phyloP scores from a whole-genome alignment of 1,140 invertebrate species.

The Zaprionus vittiger region DNA sequence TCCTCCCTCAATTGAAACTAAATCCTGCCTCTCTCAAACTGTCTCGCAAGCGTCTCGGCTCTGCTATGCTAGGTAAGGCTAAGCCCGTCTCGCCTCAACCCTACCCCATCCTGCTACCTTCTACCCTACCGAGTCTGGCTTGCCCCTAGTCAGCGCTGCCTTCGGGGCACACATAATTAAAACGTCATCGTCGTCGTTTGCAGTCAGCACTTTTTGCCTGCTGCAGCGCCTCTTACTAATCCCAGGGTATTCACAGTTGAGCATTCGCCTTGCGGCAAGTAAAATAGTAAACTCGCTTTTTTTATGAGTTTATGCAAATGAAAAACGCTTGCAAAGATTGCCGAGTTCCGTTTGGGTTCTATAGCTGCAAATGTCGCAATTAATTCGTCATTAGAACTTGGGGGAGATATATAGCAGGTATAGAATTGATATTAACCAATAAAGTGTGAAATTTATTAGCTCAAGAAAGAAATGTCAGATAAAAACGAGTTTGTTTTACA shows the following conservation, averaged over 20 bases:
- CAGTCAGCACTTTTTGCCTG: constrained; percentile 70
- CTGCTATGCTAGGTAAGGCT: constrained; percentile 9
- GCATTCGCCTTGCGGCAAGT: too few relatives aligned
- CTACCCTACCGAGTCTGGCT: constrained; percentile 19
- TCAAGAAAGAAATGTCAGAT: too few relatives aligned
- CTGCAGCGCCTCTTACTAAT: constrained; percentile 16
- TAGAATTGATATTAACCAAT: too few relatives aligned
- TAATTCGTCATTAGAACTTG: not conserved
- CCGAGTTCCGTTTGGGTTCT: not conserved
- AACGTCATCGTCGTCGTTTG: constrained; percentile 69
- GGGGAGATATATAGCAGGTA: not conserved
- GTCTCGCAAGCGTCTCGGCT: constrained; percentile 75
- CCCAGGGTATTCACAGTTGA: constrained; percentile 19
- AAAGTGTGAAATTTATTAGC: too few relatives aligned
- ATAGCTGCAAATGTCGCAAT: not conserved
- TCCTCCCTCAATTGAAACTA: constrained; percentile 42
- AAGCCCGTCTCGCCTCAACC: not conserved
- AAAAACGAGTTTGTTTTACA: too few relatives aligned
- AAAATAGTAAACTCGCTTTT: not conserved
- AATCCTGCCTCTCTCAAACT: constrained; percentile 41
- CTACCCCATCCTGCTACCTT: not conserved
- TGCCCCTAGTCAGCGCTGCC: constrained; percentile 33
- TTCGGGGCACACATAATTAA: constrained; percentile 78
- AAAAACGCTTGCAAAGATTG: not conserved
- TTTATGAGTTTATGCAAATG: not conserved